Conservation (phyloP, 2,113 vertebrate genomes). For the Nothobranchius kuhntae region DNA sequence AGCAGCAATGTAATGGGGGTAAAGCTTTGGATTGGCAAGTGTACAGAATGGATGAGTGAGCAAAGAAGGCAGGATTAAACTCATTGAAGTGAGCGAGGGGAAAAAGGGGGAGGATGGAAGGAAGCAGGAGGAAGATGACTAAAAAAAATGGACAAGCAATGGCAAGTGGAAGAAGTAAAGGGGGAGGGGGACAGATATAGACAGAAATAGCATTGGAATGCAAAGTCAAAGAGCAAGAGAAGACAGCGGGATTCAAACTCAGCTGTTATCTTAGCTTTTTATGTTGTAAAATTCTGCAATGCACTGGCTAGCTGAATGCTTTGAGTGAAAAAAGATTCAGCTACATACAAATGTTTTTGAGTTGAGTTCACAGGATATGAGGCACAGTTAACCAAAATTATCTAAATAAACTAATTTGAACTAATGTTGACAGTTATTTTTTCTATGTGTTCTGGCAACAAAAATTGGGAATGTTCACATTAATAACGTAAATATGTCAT, state of each 20-base stretch:
- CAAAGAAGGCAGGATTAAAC: slow-evolving; percentile 61
- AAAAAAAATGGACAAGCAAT: slow-evolving; percentile 40
- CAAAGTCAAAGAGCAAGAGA: slow-evolving; percentile 57
- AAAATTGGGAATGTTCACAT: no score
- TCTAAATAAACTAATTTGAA: no score
- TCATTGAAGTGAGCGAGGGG: slow-evolving; percentile 38
- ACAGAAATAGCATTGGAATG: slow-evolving; percentile 61
- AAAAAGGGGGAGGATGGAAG: slow-evolving; percentile 52
- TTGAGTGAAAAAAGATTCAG: no score
- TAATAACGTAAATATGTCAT: no score
- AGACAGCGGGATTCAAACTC: slow-evolving; percentile 54
- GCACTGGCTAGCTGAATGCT: no score
- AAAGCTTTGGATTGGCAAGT: slow-evolving; percentile 80
- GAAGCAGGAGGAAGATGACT: slow-evolving; percentile 46
- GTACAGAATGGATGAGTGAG: slow-evolving; percentile 80
- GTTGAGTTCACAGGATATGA: no score
- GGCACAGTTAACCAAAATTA: background rate
- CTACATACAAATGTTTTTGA: no score
- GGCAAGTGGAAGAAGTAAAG: slow-evolving; percentile 46
- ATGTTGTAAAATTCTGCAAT: background rate
- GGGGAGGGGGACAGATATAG: slow-evolving; percentile 52
- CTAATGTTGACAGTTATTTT: no score
- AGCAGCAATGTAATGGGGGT: slow-evolving; percentile 58
- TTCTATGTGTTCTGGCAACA: no score
- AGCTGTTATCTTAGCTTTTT: slow-evolving; percentile 19